Evolutionary conservation across 2,797 vertebrate genomes (phyloP).

Genomic region (Neosilurus mollespiculum): DNA sequence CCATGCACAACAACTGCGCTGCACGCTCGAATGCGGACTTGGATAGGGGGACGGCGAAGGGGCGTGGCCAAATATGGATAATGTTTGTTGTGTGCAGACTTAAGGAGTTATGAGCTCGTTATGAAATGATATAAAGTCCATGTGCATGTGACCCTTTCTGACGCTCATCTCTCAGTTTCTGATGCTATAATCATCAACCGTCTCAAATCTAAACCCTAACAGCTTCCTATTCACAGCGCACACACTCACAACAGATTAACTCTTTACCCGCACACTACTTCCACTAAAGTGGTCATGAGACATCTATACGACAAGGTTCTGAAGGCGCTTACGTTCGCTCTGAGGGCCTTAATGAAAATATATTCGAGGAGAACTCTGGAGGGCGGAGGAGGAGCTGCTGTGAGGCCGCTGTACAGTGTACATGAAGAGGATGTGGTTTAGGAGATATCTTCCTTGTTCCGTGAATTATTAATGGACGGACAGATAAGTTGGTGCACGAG

Average conservation of each 20-base stretch:
- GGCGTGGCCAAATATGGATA: background rate
- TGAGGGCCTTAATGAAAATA: background rate
- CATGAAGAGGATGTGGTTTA: background rate
- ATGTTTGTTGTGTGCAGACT: too few species aligned
- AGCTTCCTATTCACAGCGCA: background rate
- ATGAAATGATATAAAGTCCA: background rate
- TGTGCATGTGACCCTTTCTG: too few species aligned
- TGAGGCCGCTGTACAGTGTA: background rate
- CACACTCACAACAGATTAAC: too few species aligned
- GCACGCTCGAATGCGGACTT: background rate
- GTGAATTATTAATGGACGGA: background rate
- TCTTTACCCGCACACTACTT: too few species aligned
- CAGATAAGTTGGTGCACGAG: background rate
- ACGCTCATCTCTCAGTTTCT: background rate
- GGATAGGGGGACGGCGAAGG: background rate
- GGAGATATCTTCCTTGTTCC: background rate
- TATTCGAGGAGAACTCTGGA: background rate
- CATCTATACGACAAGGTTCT: background rate
- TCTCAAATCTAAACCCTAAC: background rate
- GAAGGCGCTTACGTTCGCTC: background rate
- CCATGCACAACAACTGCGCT: background rate
- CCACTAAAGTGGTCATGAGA: too few species aligned
- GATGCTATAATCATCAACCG: background rate
- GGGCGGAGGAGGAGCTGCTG: too few species aligned
- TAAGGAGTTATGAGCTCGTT: background rate